Conservation (phyloP, 2,888 invertebrate species). For the Hypomecis atomaria region DNA sequence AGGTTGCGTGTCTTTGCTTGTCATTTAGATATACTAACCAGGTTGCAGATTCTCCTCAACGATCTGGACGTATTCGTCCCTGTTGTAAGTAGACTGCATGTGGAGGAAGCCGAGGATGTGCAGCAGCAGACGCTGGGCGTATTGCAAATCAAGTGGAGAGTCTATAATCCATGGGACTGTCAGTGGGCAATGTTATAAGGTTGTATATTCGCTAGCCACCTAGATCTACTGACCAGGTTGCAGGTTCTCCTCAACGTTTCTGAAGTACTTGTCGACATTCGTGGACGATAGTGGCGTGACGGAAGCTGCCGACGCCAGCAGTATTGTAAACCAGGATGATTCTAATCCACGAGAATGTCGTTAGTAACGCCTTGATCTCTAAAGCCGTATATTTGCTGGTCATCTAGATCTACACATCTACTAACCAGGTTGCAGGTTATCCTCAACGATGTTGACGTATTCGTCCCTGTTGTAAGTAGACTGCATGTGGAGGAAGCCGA, state of each 20-base stretch:
- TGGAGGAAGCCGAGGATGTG: slow-evolving; percentile 59
- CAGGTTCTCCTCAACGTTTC: too few relatives aligned
- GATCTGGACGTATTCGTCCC: slow-evolving; percentile 86
- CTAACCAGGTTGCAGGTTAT: slow-evolving; percentile 86
- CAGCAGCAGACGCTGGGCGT: slow-evolving; percentile 79
- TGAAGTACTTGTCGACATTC: too few relatives aligned
- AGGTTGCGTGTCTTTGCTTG: too few relatives aligned
- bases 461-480: slow-evolving; percentile 72
- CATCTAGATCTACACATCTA: slow-evolving; percentile 1
- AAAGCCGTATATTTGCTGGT: too few relatives aligned
- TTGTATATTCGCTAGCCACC: too few relatives aligned
- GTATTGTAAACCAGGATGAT: too few relatives aligned
- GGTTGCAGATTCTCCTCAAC: slow-evolving; percentile 87
- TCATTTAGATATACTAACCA: slow-evolving; percentile 66
- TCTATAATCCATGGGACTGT: slow-evolving; percentile 69
- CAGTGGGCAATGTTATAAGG: slow-evolving; percentile 77
- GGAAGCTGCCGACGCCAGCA: too few relatives aligned
- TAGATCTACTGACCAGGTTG: too few relatives aligned
- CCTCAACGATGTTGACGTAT: slow-evolving; percentile 87
- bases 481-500: slow-evolving; percentile 80
- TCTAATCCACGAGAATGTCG: too few relatives aligned
- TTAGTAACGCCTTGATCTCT: too few relatives aligned
- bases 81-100: slow-evolving; percentile 22
- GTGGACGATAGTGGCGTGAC: too few relatives aligned
- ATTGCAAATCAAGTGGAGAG: slow-evolving; percentile 79